A percentile compares a stretch with the other conserved stretches of the same genome.
Evolutionary conservation across 37 sponge, comb jelly and placozoan species (phyloP).

Genomic region (Ianthella basta): DNA sequence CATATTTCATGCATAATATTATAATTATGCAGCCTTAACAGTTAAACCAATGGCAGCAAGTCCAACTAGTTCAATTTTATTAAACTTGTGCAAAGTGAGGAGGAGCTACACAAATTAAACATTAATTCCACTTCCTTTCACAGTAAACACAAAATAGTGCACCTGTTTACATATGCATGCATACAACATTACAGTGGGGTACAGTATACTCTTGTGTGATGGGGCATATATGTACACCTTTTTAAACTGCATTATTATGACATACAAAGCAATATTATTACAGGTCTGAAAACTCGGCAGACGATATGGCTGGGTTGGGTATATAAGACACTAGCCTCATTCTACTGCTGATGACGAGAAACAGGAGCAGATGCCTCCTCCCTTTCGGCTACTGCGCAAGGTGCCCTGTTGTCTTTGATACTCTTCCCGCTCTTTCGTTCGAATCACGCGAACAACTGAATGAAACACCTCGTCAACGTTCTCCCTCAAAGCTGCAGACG

Average conservation of each 20-base stretch:
- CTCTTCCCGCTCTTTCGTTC: conserved; percentile 68
- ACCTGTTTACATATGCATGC: too few species aligned
- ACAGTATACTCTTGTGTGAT: background rate
- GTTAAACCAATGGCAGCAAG: too few species aligned
- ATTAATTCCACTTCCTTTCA: too few species aligned
- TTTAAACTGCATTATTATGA: background rate
- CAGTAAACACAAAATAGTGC: too few species aligned
- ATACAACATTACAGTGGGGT: too few species aligned
- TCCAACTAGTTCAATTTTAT: too few species aligned
- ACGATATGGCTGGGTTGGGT: background rate
- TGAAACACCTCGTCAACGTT: conserved; percentile 82
- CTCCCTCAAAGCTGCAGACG: conserved; percentile 75
- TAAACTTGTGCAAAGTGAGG: background rate
- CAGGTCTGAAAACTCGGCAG: background rate
- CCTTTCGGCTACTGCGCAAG: background rate
- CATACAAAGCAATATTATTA: background rate
- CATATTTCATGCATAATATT: too few species aligned
- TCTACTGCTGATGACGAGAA: conserved; percentile 9
- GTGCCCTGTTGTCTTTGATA: conserved; percentile 34
- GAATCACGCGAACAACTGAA: conserved; percentile 72
- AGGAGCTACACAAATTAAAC: background rate
- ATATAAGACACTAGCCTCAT: background rate
- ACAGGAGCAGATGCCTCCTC: conserved; percentile 3
- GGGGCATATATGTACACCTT: background rate
- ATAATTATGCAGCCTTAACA: too few species aligned